These are phyloP conservation scores for Lepeophtheirus nordmannii DNA, from an alignment of 2,888 invertebrate species.

Conservation along the genomic window DNA sequence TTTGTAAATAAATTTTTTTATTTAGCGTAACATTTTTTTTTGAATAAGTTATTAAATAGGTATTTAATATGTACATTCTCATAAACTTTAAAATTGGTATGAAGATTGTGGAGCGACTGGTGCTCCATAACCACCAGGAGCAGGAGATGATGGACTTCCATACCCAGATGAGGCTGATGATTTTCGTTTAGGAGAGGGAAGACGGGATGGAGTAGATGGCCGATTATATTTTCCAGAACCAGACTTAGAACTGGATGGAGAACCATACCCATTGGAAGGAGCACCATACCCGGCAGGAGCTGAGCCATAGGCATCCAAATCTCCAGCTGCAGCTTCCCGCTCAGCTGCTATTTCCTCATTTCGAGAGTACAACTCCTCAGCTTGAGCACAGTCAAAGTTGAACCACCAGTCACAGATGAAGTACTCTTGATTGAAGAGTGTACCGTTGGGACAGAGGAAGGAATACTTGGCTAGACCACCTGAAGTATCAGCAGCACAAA, in stretches of 20 bases:
- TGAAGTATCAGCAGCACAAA: not conserved
- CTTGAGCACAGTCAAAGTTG: constrained; percentile 14
- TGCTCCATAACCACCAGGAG: not conserved
- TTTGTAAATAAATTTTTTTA: no score
- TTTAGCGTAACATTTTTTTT: no score
- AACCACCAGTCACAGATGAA: constrained; percentile 22
- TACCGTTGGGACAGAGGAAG: constrained; percentile 11
- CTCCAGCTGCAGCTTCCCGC: constrained; percentile 8
- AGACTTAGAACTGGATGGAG: not conserved
- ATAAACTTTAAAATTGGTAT: no score
- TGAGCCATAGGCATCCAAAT: not conserved
- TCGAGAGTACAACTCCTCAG: not conserved
- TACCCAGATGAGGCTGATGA: not conserved
- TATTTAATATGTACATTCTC: no score
- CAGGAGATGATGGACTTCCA: not conserved
- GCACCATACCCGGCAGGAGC: not conserved
- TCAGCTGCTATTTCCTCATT: constrained; percentile 14
- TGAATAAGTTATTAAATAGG: no score
- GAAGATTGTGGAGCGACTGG: not conserved
- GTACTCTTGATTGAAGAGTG: constrained; percentile 1
- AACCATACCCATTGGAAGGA: not conserved
- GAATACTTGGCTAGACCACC: constrained; percentile 17
- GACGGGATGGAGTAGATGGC: not conserved
- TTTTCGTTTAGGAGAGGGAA: not conserved
- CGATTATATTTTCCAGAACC: not conserved